Percentiles rank a stretch among this genome's conserved stretches.
These are phyloP conservation scores for Gyps fulvus DNA, from an alignment of 2,113 vertebrate species.

Conservation along the genomic window DNA sequence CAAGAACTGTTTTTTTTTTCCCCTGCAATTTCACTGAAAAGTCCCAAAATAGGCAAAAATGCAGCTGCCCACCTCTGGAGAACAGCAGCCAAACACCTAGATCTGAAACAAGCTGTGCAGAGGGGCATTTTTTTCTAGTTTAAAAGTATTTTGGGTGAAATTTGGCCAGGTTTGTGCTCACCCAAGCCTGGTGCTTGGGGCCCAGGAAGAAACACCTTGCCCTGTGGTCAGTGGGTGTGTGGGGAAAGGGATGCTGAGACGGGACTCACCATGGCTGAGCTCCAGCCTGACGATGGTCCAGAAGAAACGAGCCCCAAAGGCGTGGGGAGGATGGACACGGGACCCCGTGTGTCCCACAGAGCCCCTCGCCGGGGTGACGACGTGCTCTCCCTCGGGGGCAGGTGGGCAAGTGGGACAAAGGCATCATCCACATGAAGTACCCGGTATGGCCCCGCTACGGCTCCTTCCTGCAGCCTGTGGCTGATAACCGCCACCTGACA, in stretches of 20 bases:
- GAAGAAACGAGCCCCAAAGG: background rate
- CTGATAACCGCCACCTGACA: slow-evolving; percentile 89
- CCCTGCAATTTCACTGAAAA: background rate
- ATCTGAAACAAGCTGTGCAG: rapidly evolving
- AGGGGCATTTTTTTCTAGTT: background rate
- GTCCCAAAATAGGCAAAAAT: background rate
- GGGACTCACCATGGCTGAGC: background rate
- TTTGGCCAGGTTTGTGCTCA: background rate
- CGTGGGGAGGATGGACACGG: background rate
- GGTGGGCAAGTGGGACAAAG: slow-evolving; percentile 91
- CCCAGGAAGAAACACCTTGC: background rate
- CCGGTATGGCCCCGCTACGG: slow-evolving; percentile 97
- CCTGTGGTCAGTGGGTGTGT: rapidly evolving
- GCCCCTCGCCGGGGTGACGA: rapidly evolving
- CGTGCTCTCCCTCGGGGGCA: slow-evolving; percentile 11
- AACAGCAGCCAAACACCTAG: background rate
- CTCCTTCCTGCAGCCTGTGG: slow-evolving; percentile 87
- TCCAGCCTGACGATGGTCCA: background rate
- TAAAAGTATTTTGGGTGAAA: background rate
- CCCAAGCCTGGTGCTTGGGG: no score
- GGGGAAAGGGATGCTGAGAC: background rate
- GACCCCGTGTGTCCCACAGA: rapidly evolving
- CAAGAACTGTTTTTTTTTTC: background rate
- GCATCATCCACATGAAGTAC: slow-evolving; percentile 94
- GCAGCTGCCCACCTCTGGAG: background rate